These are phyloP conservation scores for Zaprionus davidi DNA, from an alignment of 1,140 invertebrate genomes.

Conservation along the genomic window DNA sequence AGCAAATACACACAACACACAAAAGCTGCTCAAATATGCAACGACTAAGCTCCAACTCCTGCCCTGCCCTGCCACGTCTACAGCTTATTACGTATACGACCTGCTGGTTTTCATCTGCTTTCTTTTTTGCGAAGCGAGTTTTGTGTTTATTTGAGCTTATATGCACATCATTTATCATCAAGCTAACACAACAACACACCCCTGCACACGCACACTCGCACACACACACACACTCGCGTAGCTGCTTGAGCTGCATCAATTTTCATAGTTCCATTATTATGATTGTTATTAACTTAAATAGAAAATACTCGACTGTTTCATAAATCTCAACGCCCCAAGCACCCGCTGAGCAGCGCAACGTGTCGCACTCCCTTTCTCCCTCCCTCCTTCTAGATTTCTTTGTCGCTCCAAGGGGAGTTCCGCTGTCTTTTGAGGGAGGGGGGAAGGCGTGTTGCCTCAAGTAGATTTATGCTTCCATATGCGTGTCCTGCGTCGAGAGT, in stretches of 20 bases:
- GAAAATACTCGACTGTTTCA: conserved; percentile 82
- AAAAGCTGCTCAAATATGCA: conserved; percentile 79
- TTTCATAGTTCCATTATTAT: conserved; percentile 80
- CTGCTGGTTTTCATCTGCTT: conserved; percentile 21
- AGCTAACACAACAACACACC: conserved; percentile 32
- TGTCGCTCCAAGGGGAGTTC: neutral
- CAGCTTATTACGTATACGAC: conserved; percentile 67
- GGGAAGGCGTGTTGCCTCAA: conserved; percentile 62
- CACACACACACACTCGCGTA: conserved; percentile 1
- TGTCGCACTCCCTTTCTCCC: conserved; percentile 7
- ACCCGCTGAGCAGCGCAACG: conserved; percentile 44
- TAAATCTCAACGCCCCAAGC: conserved; percentile 63
- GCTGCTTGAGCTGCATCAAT: conserved; percentile 65
- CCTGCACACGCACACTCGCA: neutral
- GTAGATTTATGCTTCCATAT: conserved; percentile 70
- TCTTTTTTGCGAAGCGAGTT: conserved; percentile 35
- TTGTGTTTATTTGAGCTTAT: conserved; percentile 79
- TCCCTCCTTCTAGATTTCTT: neutral
- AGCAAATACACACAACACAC: conserved; percentile 21
- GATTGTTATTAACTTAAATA: conserved; percentile 83
- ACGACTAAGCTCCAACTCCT: conserved; percentile 53
- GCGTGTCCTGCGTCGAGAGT: conserved; percentile 31
- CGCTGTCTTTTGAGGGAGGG: neutral
- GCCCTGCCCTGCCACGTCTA: conserved; percentile 40
- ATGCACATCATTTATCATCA: conserved; percentile 81